phyloP scores from a whole-genome alignment of 2,113 vertebrate genomes.

The Rhagologus leucostigma region DNA sequence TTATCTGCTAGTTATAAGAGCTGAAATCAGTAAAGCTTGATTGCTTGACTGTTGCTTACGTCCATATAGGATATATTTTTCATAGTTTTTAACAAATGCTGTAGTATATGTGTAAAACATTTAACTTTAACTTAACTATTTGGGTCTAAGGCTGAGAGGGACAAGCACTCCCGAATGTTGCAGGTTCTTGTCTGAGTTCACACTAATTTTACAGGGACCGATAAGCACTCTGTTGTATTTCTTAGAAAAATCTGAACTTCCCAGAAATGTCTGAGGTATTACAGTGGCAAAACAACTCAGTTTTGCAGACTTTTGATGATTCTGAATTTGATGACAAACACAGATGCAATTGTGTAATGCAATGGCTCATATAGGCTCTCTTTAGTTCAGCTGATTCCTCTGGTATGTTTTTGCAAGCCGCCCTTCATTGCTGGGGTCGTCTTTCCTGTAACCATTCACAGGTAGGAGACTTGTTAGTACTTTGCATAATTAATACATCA shows the following conservation, averaged over 20 bases:
- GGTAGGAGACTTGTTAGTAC: not conserved
- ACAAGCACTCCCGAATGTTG: not conserved
- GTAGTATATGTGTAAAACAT: not conserved
- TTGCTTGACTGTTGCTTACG: not conserved
- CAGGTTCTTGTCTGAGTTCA: not conserved
- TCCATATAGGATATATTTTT: not conserved
- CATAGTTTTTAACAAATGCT: not conserved
- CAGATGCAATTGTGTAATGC: not conserved
- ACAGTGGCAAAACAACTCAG: not conserved
- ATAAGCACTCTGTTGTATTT: not conserved
- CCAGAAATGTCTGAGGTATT: constrained; percentile 15
- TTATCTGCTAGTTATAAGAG: not conserved
- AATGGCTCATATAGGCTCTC: not conserved
- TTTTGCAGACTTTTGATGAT: not conserved
- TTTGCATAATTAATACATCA: not conserved
- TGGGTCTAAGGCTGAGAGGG: not conserved
- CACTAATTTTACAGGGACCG: not conserved
- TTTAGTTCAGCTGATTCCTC: not conserved
- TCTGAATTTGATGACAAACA: not conserved
- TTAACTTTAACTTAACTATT: not conserved
- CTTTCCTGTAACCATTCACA: not conserved
- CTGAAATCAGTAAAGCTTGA: not conserved
- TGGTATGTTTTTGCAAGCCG: not conserved
- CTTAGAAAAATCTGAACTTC: constrained; percentile 24
- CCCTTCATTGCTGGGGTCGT: not conserved